Evolutionary conservation across 2,888 invertebrate genomes (phyloP).

Genomic region (Xanthorhoe designata): DNA sequence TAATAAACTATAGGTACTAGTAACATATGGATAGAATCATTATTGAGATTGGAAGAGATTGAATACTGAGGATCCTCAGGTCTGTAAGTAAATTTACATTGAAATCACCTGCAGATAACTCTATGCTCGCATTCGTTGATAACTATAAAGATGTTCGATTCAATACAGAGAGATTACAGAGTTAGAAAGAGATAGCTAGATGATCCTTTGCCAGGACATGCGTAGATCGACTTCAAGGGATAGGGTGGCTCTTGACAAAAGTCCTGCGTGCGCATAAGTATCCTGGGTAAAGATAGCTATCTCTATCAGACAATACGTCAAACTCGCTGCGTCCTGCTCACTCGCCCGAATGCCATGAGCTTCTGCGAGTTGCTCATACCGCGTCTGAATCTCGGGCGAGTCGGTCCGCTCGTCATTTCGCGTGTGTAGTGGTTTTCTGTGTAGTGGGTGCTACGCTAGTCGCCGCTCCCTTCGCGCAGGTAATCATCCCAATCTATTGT

Average conservation of each 20-base stretch:
- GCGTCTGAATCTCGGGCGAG: constrained; percentile 74
- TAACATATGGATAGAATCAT: constrained; percentile 8
- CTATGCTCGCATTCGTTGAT: constrained; percentile 6
- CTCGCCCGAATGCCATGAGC: constrained; percentile 74
- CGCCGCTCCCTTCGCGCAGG: constrained; percentile 66
- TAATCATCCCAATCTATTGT: constrained; percentile 52
- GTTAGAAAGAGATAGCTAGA: constrained; percentile 27
- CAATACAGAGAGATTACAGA: constrained; percentile 25
- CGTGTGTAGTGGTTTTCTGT: constrained; percentile 76
- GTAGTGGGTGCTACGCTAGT: constrained; percentile 71
- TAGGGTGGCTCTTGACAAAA: constrained; percentile 61
- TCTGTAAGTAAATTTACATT: constrained; percentile 19
- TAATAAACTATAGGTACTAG: background rate
- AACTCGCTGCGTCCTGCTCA: constrained; percentile 53
- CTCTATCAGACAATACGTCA: constrained; percentile 46
- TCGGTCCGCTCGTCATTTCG: constrained; percentile 77
- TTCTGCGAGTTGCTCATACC: constrained; percentile 70
- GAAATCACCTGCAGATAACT: constrained; percentile 21
- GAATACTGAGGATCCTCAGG: constrained; percentile 18
- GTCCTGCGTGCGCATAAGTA: constrained; percentile 55
- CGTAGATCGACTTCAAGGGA: constrained; percentile 20
- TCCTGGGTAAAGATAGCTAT: constrained; percentile 56
- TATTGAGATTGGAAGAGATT: constrained; percentile 16
- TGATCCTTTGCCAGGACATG: constrained; percentile 36
- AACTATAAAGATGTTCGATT: constrained; percentile 20